phyloP scores from a whole-genome alignment of 2,888 invertebrate genomes.

The Acanthosoma haemorrhoidale region DNA sequence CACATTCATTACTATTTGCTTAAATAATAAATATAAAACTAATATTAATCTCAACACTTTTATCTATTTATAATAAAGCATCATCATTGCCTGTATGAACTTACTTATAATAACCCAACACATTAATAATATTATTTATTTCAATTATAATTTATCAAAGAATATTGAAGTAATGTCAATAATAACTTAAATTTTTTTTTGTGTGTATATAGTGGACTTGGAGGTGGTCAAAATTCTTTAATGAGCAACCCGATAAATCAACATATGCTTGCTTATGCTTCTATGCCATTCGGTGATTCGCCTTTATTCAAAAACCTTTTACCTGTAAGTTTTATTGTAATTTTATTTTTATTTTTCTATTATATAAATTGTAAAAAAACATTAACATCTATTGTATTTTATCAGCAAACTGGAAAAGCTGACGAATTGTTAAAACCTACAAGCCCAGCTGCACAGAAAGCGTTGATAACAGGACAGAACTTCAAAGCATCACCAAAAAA shows the following conservation, averaged over 20 bases:
- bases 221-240: constrained; percentile 16
- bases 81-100: too few species aligned
- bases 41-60: too few species aligned
- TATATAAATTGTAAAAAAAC: background rate
- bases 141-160: too few species aligned
- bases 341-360: constrained; percentile 21
- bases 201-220: constrained; percentile 22
- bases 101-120: too few species aligned
- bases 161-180: too few species aligned
- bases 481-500: constrained; percentile 56
- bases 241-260: constrained; percentile 52
- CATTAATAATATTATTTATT: too few species aligned
- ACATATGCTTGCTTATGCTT: constrained; percentile 67
- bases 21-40: too few species aligned
- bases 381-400: constrained; percentile 37
- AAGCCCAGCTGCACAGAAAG: constrained; percentile 65
- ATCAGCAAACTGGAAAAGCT: constrained; percentile 53
- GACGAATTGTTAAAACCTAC: constrained; percentile 66
- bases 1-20: too few species aligned
- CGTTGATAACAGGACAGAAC: constrained; percentile 54
- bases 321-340: constrained; percentile 44
- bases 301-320: constrained; percentile 72
- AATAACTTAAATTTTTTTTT: background rate
- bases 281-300: constrained; percentile 81
- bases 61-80: too few species aligned